Base-by-base conservation (phyloP, 30 jellyfish, hydroid and myxozoan species). In the Haliclystus octoradiatus region DNA sequence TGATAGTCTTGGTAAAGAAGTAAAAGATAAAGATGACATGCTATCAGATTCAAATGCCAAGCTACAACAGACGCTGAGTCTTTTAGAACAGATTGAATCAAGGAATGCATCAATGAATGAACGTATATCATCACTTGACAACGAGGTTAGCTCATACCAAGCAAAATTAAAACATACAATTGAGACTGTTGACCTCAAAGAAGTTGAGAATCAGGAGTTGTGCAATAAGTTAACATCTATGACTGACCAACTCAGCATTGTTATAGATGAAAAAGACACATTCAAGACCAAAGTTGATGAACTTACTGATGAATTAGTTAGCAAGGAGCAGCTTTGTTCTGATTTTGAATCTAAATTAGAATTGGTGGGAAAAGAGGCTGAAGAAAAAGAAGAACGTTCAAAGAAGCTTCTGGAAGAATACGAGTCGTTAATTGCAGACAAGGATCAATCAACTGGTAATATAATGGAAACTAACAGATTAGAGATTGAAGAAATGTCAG, bases 401-500 rank as follows among this genome's bases (percentile, higher is more conserved):
- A 40, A 40, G 57, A 40, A 40, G 57, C 57, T 40, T 40, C 57
- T 53, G 4, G 26, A 53, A 14, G 82, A 71, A 64, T 53, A 46
- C 28, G 82, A 71, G 35, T 63, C 52, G 26, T 33, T 71, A 72
- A 60, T 71, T 2, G 52, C 68, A 2, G 66, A 69, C 25, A 71
- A 71, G 9, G 82, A 71, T 26, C 62, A 30, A 1, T 52, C 71
- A 19, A n/a, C 57, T 2, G 57, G 34, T 46, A 69, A 65, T 0
- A 32, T 74, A 24, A 64, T 77, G 3, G 81, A 77, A 2, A 68
- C 66, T n/a, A 77, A 68, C 79, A 66, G 68, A 31, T 30, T 26
- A 3, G 90, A 77, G 52, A 26, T 68, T 25, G 81, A 47, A 1
- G 14, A 24, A 33, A n/a, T 77, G 69, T 66, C 33, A 53, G 81